Base-by-base conservation (phyloP, 2,797 vertebrate genomes). In the Lagocephalus sceleratus region DNA sequence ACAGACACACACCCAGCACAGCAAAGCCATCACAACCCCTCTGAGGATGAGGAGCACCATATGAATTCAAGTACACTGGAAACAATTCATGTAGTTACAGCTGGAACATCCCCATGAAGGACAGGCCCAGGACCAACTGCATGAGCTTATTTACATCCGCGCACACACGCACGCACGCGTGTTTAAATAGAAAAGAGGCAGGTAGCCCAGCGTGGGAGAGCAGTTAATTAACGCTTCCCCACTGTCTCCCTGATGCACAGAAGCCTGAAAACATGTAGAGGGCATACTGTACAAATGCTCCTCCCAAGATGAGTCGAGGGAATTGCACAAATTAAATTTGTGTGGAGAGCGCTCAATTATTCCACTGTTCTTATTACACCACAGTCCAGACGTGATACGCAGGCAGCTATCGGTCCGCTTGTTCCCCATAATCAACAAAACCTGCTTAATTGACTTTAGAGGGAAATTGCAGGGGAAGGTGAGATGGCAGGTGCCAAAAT, bases 191-290 rank as follows among this genome's bases (percentile, higher is more conserved):
- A 75, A 54, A 58, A 75, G 73, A 56, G 66, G 65, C 73, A 79
- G 85, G 75, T 51, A 42, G 57, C 85, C 59, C 88, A 80, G 81
- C 59, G 40, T 84, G 89, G 64, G 82, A 86, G 79, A 85, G 47
- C 67, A 87, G 84, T 89, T 91, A 89, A 91, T 92, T 91, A 92
- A 88, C 64, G 66, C 77, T 83, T 75, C 72, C 81, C 76, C 64
- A 71, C 81, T 71, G 81, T 79, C 80, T 69, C 77, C 74, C 60
- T 55, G 65, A 78, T 57, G 73, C 72, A 82, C 80, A 78, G 65
- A 79, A 73, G 60, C 68, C 71, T 40, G 61, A 78, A 66, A 68
- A 60, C 76, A 72, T 25, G 50, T 26, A 57, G 48, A 54, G 48
- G 60, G 54, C 50, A 51, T 29, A 10, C 56, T 35, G 32, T 14